These are phyloP conservation scores for Caenorhabditis virilis DNA, from an alignment of 2,888 invertebrate genomes.

Conservation along the genomic window DNA sequence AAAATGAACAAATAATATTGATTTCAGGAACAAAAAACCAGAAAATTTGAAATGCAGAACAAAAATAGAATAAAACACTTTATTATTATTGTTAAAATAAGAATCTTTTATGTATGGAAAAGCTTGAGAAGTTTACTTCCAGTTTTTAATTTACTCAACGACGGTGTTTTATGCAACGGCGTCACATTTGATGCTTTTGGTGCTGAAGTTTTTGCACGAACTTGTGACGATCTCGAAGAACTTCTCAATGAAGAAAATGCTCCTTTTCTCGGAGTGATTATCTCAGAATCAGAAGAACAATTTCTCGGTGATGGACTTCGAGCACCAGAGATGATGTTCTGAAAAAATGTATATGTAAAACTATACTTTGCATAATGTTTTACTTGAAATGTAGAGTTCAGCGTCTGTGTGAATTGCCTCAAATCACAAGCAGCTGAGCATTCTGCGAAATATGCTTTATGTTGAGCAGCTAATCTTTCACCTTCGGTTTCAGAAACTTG, in stretches of 20 bases:
- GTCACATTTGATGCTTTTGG: slow-evolving; percentile 32
- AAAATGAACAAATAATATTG: too few species aligned
- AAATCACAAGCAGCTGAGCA: slow-evolving; percentile 54
- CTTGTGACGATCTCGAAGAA: slow-evolving; percentile 44
- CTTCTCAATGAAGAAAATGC: slow-evolving; percentile 46
- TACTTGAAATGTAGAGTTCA: slow-evolving; percentile 50
- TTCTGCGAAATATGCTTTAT: slow-evolving; percentile 55
- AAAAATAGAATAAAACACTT: not conserved
- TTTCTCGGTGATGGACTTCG: slow-evolving; percentile 58
- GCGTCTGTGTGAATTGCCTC: slow-evolving; percentile 45
- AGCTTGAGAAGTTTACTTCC: slow-evolving; percentile 57
- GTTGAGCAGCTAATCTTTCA: slow-evolving; percentile 48
- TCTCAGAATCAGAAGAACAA: slow-evolving; percentile 59
- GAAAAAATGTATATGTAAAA: not conserved
- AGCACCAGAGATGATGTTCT: slow-evolving; percentile 47
- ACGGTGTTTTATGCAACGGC: slow-evolving; percentile 50
- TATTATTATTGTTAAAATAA: not conserved
- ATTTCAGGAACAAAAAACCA: slow-evolving; percentile 4
- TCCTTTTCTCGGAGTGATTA: slow-evolving; percentile 51
- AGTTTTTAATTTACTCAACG: slow-evolving; percentile 53
- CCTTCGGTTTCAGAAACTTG: slow-evolving; percentile 61
- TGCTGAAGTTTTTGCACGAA: slow-evolving; percentile 46
- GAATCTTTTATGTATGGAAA: slow-evolving; percentile 43
- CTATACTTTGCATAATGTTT: not conserved
- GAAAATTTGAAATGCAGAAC: not conserved